Percentiles rank a stretch among this genome's conserved stretches.
phyloP scores from a whole-genome alignment of 2,888 invertebrate species.

The Xestia c-nigrum region DNA sequence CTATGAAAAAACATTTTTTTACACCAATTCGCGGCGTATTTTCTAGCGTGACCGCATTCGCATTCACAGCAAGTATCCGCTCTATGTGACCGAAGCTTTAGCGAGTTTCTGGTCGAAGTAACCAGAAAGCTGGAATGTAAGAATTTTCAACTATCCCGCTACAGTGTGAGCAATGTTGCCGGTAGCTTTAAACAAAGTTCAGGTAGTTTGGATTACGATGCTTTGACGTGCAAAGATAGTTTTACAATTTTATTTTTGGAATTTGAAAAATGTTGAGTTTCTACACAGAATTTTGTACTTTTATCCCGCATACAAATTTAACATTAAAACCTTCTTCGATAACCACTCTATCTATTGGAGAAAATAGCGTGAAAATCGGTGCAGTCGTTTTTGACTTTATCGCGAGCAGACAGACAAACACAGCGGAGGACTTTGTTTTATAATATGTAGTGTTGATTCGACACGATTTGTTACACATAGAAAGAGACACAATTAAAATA shows the following conservation, averaged over 20 bases:
- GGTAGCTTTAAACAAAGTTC: conserved; percentile 65
- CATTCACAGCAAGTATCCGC: not conserved
- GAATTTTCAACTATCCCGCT: conserved; percentile 54
- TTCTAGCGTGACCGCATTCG: not conserved
- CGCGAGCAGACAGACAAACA: too few relatives aligned
- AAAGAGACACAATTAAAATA: too few relatives aligned
- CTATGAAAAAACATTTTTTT: not conserved
- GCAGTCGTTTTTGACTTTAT: too few relatives aligned
- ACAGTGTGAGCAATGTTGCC: conserved; percentile 36
- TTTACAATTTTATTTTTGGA: not conserved
- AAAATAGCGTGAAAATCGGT: too few relatives aligned
- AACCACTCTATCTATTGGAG: too few relatives aligned
- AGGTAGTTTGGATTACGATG: conserved; percentile 32
- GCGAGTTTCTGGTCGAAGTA: conserved; percentile 65
- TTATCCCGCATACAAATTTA: too few relatives aligned
- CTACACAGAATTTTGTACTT: not conserved
- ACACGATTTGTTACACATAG: too few relatives aligned
- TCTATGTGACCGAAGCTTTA: conserved; percentile 26
- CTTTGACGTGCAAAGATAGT: conserved; percentile 16
- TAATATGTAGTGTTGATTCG: too few relatives aligned
- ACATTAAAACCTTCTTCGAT: too few relatives aligned
- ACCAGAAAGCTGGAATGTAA: conserved; percentile 58
- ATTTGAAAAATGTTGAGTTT: not conserved
- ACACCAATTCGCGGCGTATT: not conserved
- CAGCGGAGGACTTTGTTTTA: too few relatives aligned